These are phyloP conservation scores for Montipora capricornis DNA, from an alignment of 64 coral and sea anemone species.

Conservation along the genomic window DNA sequence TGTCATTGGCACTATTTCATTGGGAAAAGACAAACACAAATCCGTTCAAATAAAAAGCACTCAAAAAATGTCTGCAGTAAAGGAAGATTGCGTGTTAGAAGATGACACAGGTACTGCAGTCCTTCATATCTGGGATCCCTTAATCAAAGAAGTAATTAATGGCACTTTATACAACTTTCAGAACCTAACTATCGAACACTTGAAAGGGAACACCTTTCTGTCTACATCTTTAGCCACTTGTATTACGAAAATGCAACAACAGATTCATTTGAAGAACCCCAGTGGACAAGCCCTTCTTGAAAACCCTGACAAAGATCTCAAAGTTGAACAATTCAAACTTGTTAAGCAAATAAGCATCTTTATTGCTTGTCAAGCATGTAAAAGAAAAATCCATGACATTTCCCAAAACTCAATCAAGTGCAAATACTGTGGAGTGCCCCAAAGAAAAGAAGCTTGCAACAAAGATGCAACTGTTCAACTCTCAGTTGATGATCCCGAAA, in stretches of 20 bases:
- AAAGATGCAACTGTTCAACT: neutral
- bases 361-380: constrained; percentile 36
- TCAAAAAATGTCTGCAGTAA: constrained; percentile 15
- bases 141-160: neutral
- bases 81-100: constrained; percentile 40
- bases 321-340: constrained; percentile 16
- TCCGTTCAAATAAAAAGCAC: constrained; percentile 4
- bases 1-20: constrained; percentile 33
- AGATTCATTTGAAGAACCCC: neutral
- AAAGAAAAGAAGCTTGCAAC: neutral
- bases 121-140: constrained; percentile 21
- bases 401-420: neutral
- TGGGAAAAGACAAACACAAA: constrained; percentile 38
- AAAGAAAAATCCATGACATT: constrained; percentile 34
- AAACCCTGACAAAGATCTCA: neutral
- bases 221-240: neutral
- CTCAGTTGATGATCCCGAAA: constrained; percentile 1
- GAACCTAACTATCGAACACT: constrained; percentile 32
- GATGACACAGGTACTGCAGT: constrained; percentile 23
- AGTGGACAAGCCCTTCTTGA: neutral
- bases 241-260: neutral
- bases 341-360: constrained; percentile 3
- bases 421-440: neutral
- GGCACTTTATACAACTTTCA: neutral
- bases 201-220: neutral